These are phyloP conservation scores for Montifringilla adamsi DNA, from an alignment of 2,113 vertebrate species.

Conservation along the genomic window DNA sequence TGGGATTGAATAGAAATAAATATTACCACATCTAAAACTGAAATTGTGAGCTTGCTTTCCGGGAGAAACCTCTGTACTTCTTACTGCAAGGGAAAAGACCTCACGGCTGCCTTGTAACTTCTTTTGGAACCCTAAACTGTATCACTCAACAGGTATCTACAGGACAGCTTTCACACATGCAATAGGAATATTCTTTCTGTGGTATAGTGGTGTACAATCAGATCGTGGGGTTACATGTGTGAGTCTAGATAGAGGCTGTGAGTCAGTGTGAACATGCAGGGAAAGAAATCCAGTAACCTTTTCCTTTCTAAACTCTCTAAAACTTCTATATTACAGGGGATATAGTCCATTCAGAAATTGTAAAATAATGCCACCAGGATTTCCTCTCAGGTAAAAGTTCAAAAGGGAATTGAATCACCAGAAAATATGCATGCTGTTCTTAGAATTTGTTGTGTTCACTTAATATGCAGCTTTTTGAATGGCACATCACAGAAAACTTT, in stretches of 20 bases:
- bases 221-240: background rate
- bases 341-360: background rate
- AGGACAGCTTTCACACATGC: background rate
- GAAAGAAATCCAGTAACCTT: background rate
- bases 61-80: background rate
- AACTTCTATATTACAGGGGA: background rate
- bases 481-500: background rate
- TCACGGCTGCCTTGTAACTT: background rate
- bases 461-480: background rate
- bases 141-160: background rate
- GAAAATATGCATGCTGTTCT: background rate
- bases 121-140: background rate
- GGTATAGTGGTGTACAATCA: accelerated
- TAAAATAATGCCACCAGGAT: background rate
- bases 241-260: background rate
- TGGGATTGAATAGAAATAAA: background rate
- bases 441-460: background rate
- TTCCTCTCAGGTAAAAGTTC: background rate
- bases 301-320: background rate
- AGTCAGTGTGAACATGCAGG: background rate
- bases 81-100: background rate
- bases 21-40: background rate
- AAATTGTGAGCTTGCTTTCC: background rate
- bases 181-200: background rate
- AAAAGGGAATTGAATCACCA: background rate